Evolutionary conservation across 1,140 invertebrate genomes (phyloP).

Genomic region (Scylla paramamosain): DNA sequence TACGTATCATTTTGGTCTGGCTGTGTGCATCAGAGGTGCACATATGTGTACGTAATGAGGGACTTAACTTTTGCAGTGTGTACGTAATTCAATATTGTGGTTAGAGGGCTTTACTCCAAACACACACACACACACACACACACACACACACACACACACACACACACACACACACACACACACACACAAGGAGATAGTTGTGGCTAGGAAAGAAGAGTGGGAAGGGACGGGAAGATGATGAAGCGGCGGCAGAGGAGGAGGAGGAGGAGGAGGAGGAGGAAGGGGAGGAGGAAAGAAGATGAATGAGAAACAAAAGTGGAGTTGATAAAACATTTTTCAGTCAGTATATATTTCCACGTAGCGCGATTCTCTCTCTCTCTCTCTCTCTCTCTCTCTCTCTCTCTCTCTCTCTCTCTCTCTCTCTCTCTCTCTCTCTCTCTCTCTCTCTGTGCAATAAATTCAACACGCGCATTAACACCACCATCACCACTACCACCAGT

Average conservation of each 20-base stretch:
- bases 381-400: constrained; percentile 20
- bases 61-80: too few species aligned
- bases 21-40: too few species aligned
- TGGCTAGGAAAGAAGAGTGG: background rate
- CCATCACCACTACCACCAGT: background rate
- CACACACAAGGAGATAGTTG: background rate
- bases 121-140: background rate
- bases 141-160: background rate
- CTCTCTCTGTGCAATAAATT: too few species aligned
- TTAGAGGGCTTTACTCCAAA: too few species aligned
- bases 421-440: background rate
- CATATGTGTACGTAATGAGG: too few species aligned
- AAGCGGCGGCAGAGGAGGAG: background rate
- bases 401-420: constrained; percentile 18
- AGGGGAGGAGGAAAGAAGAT: background rate
- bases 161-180: too few species aligned
- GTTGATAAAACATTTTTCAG: background rate
- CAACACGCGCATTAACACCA: too few species aligned
- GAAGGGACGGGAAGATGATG: background rate
- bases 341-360: background rate
- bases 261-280: background rate
- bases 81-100: too few species aligned
- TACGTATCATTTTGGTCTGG: too few species aligned
- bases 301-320: background rate
- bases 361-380: background rate